Evolutionary conservation across 2,113 vertebrate genomes (phyloP).

Genomic region (Python bivittatus): DNA sequence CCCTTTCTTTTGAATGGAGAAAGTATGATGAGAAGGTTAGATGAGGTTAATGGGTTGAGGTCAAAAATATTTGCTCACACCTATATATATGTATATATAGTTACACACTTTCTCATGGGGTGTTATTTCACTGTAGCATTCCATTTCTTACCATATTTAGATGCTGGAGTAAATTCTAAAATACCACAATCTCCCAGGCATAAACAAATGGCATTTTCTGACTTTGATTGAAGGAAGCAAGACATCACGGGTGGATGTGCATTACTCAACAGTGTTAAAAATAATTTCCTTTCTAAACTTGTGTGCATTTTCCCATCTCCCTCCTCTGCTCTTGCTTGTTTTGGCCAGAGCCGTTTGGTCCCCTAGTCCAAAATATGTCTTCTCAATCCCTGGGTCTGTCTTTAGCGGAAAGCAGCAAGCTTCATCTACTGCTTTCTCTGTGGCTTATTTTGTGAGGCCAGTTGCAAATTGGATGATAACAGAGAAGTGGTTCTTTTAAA

Average conservation of each 20-base stretch:
- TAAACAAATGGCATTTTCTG: conserved; percentile 62
- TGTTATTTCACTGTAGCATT: conserved; percentile 62
- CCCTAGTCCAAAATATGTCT: not conserved
- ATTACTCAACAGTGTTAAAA: conserved; percentile 60
- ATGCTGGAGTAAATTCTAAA: not conserved
- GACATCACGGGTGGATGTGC: conserved; percentile 58
- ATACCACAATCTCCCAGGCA: conserved; percentile 34
- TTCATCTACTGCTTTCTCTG: conserved; percentile 31
- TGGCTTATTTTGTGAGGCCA: conserved; percentile 52
- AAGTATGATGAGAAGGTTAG: too few relatives aligned
- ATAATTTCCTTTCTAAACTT: conserved; percentile 62
- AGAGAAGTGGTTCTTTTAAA: conserved; percentile 69
- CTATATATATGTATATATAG: too few relatives aligned
- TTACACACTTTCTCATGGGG: conserved; percentile 56
- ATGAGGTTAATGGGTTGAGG: not conserved
- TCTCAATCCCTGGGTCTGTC: not conserved
- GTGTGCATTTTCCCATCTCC: not conserved
- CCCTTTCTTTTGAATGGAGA: too few relatives aligned
- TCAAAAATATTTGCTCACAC: not conserved
- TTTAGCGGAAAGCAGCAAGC: conserved; percentile 24
- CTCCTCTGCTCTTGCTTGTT: not conserved
- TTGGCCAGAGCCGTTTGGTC: not conserved
- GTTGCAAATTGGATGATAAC: conserved; percentile 68
- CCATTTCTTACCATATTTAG: conserved; percentile 46
- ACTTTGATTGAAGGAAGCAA: conserved; percentile 63